Evolutionary conservation across 2,888 invertebrate genomes (phyloP).

Genomic region (Hypsopygia costalis): DNA sequence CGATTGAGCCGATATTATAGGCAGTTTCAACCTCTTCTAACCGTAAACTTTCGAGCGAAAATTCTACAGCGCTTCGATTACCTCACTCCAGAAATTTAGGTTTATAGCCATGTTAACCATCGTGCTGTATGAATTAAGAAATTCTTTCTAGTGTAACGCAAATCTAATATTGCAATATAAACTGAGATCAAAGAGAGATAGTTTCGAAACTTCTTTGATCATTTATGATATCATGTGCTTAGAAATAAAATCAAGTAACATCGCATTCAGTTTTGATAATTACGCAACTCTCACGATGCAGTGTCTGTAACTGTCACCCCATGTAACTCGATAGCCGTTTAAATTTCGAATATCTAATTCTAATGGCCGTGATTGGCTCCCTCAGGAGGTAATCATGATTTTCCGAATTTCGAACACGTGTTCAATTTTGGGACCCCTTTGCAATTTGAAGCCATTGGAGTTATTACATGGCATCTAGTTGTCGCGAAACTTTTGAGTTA

Average conservation of each 20-base stretch:
- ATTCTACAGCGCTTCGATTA: constrained; percentile 45
- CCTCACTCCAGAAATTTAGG: too few relatives aligned
- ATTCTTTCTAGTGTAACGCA: constrained; percentile 17
- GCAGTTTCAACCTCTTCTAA: constrained; percentile 40
- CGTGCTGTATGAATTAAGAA: constrained; percentile 30
- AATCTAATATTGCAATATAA: constrained; percentile 18
- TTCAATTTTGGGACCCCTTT: constrained; percentile 66
- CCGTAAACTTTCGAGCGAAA: constrained; percentile 40
- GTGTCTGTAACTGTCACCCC: constrained; percentile 54
- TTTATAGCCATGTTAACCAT: constrained; percentile 50
- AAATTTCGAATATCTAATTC: constrained; percentile 75
- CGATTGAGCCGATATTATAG: constrained; percentile 24
- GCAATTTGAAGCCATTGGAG: constrained; percentile 58
- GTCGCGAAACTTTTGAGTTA: constrained; percentile 28
- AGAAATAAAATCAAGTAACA: constrained; percentile 18
- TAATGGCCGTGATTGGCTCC: constrained; percentile 77
- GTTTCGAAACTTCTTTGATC: constrained; percentile 30
- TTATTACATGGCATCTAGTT: constrained; percentile 37
- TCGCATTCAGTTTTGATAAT: constrained; percentile 21
- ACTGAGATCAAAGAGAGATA: constrained; percentile 6
- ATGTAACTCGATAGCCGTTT: constrained; percentile 68
- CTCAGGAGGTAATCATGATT: constrained; percentile 76
- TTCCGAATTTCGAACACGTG: constrained; percentile 75
- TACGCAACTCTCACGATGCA: constrained; percentile 29
- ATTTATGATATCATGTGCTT: constrained; percentile 21